These are phyloP conservation scores for Microplitis mediator DNA, from an alignment of 1,140 invertebrate genomes.

Conservation along the genomic window DNA sequence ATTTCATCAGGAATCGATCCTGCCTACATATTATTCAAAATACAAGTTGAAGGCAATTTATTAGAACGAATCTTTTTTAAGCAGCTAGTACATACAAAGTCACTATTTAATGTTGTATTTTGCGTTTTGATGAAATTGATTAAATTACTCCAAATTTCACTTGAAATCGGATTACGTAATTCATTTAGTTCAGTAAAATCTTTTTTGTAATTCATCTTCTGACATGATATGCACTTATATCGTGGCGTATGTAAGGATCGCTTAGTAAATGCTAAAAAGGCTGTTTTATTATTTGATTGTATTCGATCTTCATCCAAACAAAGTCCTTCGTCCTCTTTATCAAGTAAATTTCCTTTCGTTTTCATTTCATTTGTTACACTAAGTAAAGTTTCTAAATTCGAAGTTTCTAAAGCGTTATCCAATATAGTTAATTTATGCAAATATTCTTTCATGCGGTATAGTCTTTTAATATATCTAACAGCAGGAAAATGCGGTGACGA, in stretches of 20 bases:
- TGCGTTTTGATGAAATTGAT: slow-evolving; percentile 8
- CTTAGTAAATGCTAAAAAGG: slow-evolving; percentile 12
- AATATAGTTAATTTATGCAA: too few relatives aligned
- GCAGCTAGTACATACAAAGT: too few relatives aligned
- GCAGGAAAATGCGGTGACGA: too few relatives aligned
- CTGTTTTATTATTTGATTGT: neutral
- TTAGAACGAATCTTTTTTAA: too few relatives aligned
- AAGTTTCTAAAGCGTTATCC: too few relatives aligned
- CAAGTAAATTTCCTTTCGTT: neutral
- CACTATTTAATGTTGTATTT: slow-evolving; percentile 11
- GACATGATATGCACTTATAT: slow-evolving; percentile 20
- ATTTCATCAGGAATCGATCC: too few relatives aligned
- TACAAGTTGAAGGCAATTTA: too few relatives aligned
- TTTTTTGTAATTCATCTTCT: slow-evolving; percentile 8
- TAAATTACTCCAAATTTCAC: neutral
- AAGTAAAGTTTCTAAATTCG: too few relatives aligned
- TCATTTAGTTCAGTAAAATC: neutral
- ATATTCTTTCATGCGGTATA: too few relatives aligned
- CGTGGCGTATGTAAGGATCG: slow-evolving; percentile 4
- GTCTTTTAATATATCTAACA: too few relatives aligned
- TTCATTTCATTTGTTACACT: too few relatives aligned
- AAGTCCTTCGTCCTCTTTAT: neutral
- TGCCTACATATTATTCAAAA: too few relatives aligned
- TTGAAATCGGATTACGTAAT: neutral
- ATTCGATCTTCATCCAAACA: slow-evolving; percentile 19